phyloP scores from a whole-genome alignment of 1,140 invertebrate species.

The Heliconius hewitsoni region DNA sequence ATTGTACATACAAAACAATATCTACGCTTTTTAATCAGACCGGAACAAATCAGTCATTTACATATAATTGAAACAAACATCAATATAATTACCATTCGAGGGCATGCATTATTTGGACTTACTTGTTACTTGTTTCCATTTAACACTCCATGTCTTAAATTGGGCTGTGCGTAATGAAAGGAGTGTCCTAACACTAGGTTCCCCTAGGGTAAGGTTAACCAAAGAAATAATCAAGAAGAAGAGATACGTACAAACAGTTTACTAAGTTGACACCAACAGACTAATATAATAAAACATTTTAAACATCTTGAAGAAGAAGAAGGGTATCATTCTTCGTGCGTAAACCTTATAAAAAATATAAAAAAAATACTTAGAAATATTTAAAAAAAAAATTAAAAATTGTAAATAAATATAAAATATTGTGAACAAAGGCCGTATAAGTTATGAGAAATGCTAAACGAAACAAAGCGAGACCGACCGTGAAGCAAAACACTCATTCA shows the following conservation, averaged over 20 bases:
- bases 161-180: too few species aligned
- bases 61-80: not conserved
- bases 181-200: too few species aligned
- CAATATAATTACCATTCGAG: not conserved
- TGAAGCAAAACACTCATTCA: constrained; percentile 8
- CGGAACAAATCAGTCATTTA: not conserved
- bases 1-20: not conserved
- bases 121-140: too few species aligned
- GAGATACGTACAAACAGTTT: too few species aligned
- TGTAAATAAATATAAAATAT: not conserved
- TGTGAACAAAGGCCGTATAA: not conserved
- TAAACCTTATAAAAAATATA: too few species aligned
- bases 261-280: not conserved
- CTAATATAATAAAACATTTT: too few species aligned
- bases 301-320: too few species aligned
- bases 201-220: too few species aligned
- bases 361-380: not conserved
- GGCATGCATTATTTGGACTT: not conserved
- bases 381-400: not conserved
- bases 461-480: constrained; percentile 3
- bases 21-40: not conserved
- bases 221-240: too few species aligned
- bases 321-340: too few species aligned
- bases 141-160: too few species aligned
- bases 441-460: not conserved